Base-by-base conservation (phyloP, 2,113 vertebrate species). In the Parus major region DNA sequence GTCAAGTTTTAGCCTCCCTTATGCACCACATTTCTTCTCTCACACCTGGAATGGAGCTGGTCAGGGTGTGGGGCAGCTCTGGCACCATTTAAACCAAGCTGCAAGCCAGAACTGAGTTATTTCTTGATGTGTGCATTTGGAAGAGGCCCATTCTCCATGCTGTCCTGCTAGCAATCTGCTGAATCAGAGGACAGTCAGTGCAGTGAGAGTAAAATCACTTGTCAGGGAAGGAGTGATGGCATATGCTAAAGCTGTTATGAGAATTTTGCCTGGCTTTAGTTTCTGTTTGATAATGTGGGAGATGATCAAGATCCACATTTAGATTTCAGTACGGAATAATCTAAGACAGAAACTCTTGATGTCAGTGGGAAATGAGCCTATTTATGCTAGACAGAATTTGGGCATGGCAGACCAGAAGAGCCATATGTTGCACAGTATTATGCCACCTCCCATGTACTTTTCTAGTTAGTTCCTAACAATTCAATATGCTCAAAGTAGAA, bases 311-410 rank as follows among this genome's bases (percentile, higher is more conserved):
- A 60, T 64, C 44, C 44, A 27, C 35, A 87, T 95, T 85, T 56
- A 86, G 78, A 79, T 93, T 96, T 84, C 78, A 85, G 15, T 35
- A 63, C 2, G 5, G 33, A 60, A 68, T 53, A 81, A 56, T 55
- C 24, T 20, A 87, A 91, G 59, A 63, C 77, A 95, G 27, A 41
- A 64, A 20, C 55, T 86, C 64, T 77, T 65, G 68, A 66, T 88
- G 25, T 71, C 44, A 60, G n/a, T 91, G 78, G 75, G 81, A 94
- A 96, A 87, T 41, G 47, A 89, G 73, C 52, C 88, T 91, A 85
- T 84, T 91, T 72, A 64, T 76, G 61, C 84, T 49, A 78, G 82
- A 82, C 44, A 91, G 81, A 90, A 93, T 75, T 89, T 90, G 85
- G 92, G 66, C 71, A 80, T 33, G 41, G 82, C 41, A 92, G 80